Percentiles rank a stretch among this genome's conserved stretches.
Conservation (phyloP, 2,888 invertebrate genomes). For the Drosophila bunnanda region DNA sequence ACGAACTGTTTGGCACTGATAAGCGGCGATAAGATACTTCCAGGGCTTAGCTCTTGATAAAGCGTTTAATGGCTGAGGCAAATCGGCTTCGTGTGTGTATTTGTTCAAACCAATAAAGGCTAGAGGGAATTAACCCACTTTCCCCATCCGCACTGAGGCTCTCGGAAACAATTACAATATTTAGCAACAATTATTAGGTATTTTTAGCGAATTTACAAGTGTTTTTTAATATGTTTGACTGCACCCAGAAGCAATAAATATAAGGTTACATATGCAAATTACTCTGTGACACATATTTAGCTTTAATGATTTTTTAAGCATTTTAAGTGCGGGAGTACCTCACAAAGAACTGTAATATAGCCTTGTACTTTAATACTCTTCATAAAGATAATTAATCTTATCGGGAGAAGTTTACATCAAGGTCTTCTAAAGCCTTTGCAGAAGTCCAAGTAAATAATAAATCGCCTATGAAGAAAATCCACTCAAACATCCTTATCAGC, state of each 20-base stretch:
- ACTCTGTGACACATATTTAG: conserved; percentile 11
- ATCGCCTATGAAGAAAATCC: not conserved
- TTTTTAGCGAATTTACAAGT: conserved; percentile 19
- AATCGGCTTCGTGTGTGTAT: not conserved
- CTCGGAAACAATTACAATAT: conserved; percentile 3
- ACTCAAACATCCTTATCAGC: conserved; percentile 19
- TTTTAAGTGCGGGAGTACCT: not conserved
- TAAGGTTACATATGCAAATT: conserved; percentile 10
- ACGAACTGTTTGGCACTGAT: conserved; percentile 21
- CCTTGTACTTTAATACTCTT: not conserved
- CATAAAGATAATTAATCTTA: conserved; percentile 22
- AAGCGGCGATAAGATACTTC: conserved; percentile 38
- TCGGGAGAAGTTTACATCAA: not conserved
- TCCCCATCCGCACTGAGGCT: not conserved
- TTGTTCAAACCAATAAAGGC: conserved; percentile 22
- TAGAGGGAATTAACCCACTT: conserved; percentile 21
- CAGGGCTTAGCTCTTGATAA: conserved; percentile 11
- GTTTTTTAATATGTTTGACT: conserved; percentile 14
- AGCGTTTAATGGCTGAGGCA: conserved; percentile 18
- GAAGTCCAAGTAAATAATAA: not conserved
- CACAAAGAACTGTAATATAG: not conserved
- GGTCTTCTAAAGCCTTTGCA: conserved; percentile 1
- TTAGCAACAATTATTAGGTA: not conserved
- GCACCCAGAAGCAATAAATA: conserved; percentile 7
- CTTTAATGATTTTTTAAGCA: conserved; percentile 22